Conservation (phyloP, 2,113 vertebrate species). For the Lepus timidus region DNA sequence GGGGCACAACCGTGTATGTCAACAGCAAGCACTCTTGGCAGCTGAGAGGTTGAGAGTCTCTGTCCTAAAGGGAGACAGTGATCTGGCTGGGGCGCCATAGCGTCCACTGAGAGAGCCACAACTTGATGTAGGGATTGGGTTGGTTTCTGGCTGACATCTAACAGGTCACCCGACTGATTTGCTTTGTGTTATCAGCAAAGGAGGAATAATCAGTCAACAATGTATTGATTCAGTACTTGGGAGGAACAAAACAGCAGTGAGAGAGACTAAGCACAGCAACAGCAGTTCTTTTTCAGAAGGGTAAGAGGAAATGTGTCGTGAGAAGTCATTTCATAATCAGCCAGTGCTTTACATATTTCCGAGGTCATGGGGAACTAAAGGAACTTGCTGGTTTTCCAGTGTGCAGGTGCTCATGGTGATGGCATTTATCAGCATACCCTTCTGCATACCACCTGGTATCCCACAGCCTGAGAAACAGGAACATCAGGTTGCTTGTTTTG, state of each 20-base stretch:
- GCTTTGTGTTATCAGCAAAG: constrained; percentile 11
- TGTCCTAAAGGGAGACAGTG: not conserved
- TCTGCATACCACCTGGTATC: not conserved
- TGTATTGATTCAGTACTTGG: not conserved
- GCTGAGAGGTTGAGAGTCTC: not conserved
- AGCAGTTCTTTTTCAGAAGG: constrained; percentile 33
- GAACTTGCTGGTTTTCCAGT: not conserved
- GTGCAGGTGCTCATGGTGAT: not conserved
- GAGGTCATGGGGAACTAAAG: constrained; percentile 33
- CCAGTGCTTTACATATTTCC: constrained; percentile 65
- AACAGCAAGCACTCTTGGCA: not conserved
- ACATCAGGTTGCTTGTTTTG: constrained; percentile 47
- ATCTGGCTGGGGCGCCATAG: not conserved
- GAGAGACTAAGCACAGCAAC: not conserved
- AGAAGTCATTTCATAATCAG: constrained; percentile 46
- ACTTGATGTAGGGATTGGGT: not conserved
- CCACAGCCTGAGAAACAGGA: constrained; percentile 6
- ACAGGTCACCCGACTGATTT: not conserved
- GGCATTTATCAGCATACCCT: constrained; percentile 39
- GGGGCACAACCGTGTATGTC: not conserved
- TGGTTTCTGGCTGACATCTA: not conserved
- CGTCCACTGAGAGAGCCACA: not conserved
- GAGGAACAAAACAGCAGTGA: not conserved
- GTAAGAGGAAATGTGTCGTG: constrained; percentile 58
- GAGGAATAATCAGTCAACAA: not conserved